A percentile compares a stretch with the other conserved stretches of the same genome.
Conservation (phyloP, 2,888 invertebrate genomes). For the Stenodema calcarata region DNA sequence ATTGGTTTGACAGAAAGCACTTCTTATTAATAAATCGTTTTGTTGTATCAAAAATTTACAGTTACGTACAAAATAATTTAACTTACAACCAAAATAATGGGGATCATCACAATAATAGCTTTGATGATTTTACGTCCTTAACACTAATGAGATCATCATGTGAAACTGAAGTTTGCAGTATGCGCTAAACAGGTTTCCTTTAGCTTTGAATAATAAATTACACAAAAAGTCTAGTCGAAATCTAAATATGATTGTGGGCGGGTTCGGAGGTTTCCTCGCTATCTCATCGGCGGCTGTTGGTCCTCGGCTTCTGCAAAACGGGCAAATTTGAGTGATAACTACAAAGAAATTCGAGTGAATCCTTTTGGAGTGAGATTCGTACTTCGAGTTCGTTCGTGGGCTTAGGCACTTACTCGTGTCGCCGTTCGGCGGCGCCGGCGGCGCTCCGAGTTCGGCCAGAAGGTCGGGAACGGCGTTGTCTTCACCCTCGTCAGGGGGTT, state of each 20-base stretch:
- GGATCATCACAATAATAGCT: conserved; percentile 54
- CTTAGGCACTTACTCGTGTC: conserved; percentile 43
- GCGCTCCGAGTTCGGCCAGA: conserved; percentile 45
- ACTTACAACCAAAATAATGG: not conserved
- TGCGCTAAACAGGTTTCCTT: not conserved
- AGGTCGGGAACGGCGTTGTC: conserved; percentile 47
- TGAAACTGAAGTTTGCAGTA: conserved; percentile 51
- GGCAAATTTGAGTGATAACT: conserved; percentile 38
- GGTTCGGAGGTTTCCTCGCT: not conserved
- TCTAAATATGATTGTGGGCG: conserved; percentile 3
- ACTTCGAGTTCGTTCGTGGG: not conserved
- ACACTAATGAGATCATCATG: conserved; percentile 54
- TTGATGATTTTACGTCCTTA: conserved; percentile 52
- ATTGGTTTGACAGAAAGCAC: conserved; percentile 48
- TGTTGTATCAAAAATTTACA: conserved; percentile 6
- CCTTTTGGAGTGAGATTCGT: not conserved
- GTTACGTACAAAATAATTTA: not conserved
- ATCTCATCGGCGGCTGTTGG: conserved; percentile 37
- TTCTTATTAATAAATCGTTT: not conserved
- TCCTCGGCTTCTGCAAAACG: conserved; percentile 37
- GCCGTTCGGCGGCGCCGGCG: conserved; percentile 10
- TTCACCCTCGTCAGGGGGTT: conserved; percentile 1
- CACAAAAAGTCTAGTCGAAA: conserved; percentile 36
- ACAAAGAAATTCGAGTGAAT: not conserved
- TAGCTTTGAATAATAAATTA: conserved; percentile 21